Evolutionary conservation across 2,797 vertebrate genomes (phyloP).

Genomic region (Nannoperca australis): DNA sequence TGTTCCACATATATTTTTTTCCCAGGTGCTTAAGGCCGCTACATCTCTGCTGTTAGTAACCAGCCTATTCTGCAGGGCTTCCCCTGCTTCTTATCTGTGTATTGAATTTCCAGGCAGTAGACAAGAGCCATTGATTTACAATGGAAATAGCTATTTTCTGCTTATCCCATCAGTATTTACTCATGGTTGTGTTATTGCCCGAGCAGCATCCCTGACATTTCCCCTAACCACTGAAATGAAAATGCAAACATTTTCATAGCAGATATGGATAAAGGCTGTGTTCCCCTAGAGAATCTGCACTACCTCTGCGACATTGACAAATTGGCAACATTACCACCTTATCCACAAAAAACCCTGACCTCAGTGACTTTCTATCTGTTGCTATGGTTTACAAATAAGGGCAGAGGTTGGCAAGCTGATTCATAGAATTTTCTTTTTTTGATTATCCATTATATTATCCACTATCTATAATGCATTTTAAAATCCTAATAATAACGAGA

Average conservation of each 20-base stretch:
- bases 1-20: background rate
- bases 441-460: background rate
- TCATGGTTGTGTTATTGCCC: background rate
- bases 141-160: conserved; percentile 18
- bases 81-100: conserved; percentile 21
- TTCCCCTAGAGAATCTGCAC: background rate
- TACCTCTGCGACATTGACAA: background rate
- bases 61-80: conserved; percentile 7
- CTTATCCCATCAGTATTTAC: conserved; percentile 11
- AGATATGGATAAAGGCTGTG: conserved; percentile 1
- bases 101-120: conserved; percentile 27
- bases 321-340: background rate
- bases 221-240: background rate
- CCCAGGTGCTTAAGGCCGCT: background rate
- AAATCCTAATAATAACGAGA: background rate
- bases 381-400: background rate
- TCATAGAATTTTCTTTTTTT: background rate
- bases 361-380: conserved; percentile 1
- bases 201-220: background rate
- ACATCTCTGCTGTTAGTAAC: conserved; percentile 6
- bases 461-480: background rate
- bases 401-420: background rate
- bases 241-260: conserved; percentile 15
- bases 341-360: background rate
- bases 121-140: conserved; percentile 4